Conservation (phyloP, 2,113 vertebrate genomes). For the Cochlearius cochlearius region DNA sequence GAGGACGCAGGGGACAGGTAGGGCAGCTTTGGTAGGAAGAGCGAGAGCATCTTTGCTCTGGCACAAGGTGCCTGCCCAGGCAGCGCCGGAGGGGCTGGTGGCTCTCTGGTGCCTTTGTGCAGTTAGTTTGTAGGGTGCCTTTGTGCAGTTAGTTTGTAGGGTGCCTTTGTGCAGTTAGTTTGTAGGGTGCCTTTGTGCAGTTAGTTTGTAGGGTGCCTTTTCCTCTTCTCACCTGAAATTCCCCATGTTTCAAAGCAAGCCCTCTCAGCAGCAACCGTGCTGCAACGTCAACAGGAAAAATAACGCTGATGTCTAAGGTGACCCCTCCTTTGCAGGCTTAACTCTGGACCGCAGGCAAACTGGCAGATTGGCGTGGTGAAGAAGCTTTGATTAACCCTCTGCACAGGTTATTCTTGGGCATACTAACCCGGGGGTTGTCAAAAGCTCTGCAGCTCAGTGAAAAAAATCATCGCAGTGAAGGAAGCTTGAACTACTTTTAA, state of each 20-base stretch:
- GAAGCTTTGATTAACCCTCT: background rate
- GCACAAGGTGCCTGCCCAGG: background rate
- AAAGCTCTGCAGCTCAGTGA: background rate
- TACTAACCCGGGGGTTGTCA: background rate
- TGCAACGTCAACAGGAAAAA: background rate
- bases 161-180: too few species aligned
- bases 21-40: background rate
- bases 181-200: background rate
- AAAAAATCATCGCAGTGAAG: background rate
- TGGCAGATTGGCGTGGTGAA: background rate
- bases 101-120: background rate
- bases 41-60: background rate
- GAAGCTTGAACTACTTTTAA: background rate
- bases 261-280: background rate
- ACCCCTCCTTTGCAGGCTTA: background rate
- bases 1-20: background rate
- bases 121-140: background rate
- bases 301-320: background rate
- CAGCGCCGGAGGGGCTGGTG: background rate
- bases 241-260: rapidly evolving
- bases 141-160: too few species aligned
- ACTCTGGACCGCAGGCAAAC: background rate
- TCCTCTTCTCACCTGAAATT: background rate
- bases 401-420: too few species aligned
- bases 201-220: background rate